Conservation (phyloP, 2,797 vertebrate species). For the Leptoclinus maculatus region DNA sequence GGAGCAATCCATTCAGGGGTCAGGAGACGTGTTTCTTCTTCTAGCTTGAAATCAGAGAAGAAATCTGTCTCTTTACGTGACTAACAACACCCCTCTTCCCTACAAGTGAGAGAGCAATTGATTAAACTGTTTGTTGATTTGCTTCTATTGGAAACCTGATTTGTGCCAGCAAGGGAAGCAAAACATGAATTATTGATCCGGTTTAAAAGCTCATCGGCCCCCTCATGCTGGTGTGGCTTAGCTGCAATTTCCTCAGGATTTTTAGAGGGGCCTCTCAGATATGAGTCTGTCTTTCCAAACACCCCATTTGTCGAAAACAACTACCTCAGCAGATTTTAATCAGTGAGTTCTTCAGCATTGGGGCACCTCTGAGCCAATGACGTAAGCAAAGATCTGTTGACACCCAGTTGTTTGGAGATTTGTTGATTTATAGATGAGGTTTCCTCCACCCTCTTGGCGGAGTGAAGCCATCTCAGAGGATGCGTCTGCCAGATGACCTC, state of each 20-base stretch:
- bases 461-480: conserved; percentile 60
- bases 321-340: conserved; percentile 44
- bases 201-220: conserved; percentile 44
- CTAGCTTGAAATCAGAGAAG: conserved; percentile 1
- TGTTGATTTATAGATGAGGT: conserved; percentile 66
- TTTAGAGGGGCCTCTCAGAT: conserved; percentile 12
- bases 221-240: conserved; percentile 17
- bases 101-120: conserved; percentile 45
- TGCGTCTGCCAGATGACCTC: conserved; percentile 74
- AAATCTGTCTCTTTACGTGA: conserved; percentile 8
- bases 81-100: conserved; percentile 29
- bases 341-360: conserved; percentile 12
- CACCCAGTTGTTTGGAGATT: conserved; percentile 63
- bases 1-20: conserved; percentile 1
- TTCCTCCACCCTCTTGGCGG: conserved; percentile 45
- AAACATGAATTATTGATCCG: conserved; percentile 67
- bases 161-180: conserved; percentile 61
- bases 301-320: conserved; percentile 19
- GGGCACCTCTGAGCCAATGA: conserved; percentile 44
- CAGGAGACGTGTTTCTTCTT: conserved; percentile 11
- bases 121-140: conserved; percentile 69
- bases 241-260: conserved; percentile 24
- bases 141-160: conserved; percentile 64
- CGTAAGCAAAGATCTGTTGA: conserved; percentile 63
- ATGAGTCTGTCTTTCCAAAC: conserved; percentile 23